Evolutionary conservation across 92 coral and sea anemone species (phyloP), one percentile per base, ranked within the genome.

Genomic region (Ricordea florida): DNA sequence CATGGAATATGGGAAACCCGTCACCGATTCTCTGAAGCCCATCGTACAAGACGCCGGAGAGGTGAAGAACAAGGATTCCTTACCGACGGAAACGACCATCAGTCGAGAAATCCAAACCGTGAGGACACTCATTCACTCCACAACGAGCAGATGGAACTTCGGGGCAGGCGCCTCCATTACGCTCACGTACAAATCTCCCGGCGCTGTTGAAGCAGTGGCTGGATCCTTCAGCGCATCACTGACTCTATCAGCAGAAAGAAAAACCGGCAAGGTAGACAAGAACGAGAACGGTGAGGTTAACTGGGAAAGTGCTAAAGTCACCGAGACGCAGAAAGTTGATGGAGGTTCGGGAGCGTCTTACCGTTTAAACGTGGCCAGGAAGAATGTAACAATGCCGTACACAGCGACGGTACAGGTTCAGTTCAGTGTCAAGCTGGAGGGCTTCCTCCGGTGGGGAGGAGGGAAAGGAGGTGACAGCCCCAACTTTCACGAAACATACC

Each of bases 61-160:
- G 31, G 70, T 78, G 37, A 55, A 35, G 31, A 88, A 83, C 36
- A 9, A 67, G 5, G 89, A 78, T 40, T 29, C 77, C n/a, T 57
- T 72, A 25, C 69, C 76, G 5, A 48, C 68, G 0, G 42, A 56
- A 4, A 68, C 66, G 17, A 76, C 47, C 25, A 41, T 82, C 55
- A 79, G 72, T 6, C 74, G 89, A 38, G 86, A 82, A 62, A 42
- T 87, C 0, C 69, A 70, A 40, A 66, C 65, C 38, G 89, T 82
- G 3, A 78, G 93, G 8, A 76, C 88, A 8, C 88, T 87, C 8
- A 63, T 84, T n/a, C 88, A 82, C 66, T 53, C 85, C 5, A 75
- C 85, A 0, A 87, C 93, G 14, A 87, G 85, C 66, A 68, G 81
- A 6, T 87, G 93, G 93, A 76, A 76, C 29, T 3, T 15, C 6